These are phyloP conservation scores for Ochlodes sylvanus DNA, from an alignment of 2,888 invertebrate genomes.

Conservation along the genomic window DNA sequence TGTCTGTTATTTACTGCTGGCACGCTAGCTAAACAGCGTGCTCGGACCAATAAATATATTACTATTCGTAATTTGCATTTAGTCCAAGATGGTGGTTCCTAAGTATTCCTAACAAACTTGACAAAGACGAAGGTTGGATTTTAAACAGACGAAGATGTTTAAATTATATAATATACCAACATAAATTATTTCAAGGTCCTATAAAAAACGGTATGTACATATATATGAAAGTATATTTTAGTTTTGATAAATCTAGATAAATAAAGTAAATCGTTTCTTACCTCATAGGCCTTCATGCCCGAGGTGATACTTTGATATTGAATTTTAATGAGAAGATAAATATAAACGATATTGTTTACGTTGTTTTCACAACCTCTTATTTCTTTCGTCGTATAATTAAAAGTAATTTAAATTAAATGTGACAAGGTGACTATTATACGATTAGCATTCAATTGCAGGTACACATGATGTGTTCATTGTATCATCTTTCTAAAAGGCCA, in stretches of 20 bases:
- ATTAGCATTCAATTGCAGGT: constrained; percentile 53
- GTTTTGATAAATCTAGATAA: constrained; percentile 2
- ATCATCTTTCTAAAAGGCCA: constrained; percentile 44
- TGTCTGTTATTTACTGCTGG: too few relatives aligned
- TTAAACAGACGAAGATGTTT: constrained; percentile 19
- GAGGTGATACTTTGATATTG: constrained; percentile 19
- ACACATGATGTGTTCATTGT: constrained; percentile 47
- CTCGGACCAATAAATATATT: constrained; percentile 4
- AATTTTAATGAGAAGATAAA: constrained; percentile 22
- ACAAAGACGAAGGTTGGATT: constrained; percentile 10
- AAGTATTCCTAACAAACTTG: not conserved
- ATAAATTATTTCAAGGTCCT: constrained; percentile 21
- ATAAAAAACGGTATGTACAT: constrained; percentile 4
- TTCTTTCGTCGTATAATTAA: constrained; percentile 25
- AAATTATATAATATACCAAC: too few relatives aligned
- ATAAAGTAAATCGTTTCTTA: constrained; percentile 18
- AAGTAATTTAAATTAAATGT: constrained; percentile 38
- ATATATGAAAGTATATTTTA: too few relatives aligned
- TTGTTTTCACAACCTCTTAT: constrained; percentile 24
- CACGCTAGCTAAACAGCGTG: too few relatives aligned
- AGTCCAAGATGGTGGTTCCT: not conserved
- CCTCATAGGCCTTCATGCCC: constrained; percentile 9
- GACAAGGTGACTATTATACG: constrained; percentile 46
- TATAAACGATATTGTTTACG: constrained; percentile 20
- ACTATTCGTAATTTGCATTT: constrained; percentile 1